These are phyloP conservation scores for Drosophila arawakana DNA, from an alignment of 1,140 invertebrate species.

Conservation along the genomic window DNA sequence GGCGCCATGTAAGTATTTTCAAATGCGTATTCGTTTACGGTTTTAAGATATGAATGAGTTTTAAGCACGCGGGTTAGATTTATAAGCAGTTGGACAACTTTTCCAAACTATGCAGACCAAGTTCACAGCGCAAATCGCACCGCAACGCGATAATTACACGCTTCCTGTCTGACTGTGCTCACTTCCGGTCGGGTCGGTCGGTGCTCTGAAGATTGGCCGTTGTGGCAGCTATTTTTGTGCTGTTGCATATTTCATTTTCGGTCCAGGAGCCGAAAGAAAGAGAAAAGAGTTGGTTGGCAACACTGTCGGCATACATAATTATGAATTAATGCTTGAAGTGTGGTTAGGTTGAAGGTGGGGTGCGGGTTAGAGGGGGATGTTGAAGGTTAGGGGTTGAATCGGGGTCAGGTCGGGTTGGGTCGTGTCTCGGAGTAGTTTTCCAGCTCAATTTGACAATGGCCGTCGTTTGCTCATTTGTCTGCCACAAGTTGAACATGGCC, in stretches of 20 bases:
- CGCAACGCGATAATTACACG: constrained; percentile 66
- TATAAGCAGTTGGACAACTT: constrained; percentile 25
- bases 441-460: constrained; percentile 67
- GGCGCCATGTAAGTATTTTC: constrained; percentile 92
- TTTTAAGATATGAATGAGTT: background rate
- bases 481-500: constrained; percentile 72
- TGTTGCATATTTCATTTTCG: constrained; percentile 75
- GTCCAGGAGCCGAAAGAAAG: constrained; percentile 19
- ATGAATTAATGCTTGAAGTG: constrained; percentile 78
- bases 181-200: constrained; percentile 29
- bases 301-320: constrained; percentile 83
- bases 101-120: constrained; percentile 44
- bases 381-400: background rate
- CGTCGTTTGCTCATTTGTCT: constrained; percentile 77
- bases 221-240: constrained; percentile 31
- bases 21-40: background rate
- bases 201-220: background rate
- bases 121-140: constrained; percentile 19
- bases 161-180: constrained; percentile 59
- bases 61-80: constrained; percentile 28
- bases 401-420: background rate
- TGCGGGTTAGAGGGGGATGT: background rate
- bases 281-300: constrained; percentile 45
- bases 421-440: constrained; percentile 8
- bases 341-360: constrained; percentile 6